Evolutionary conservation across 2,113 vertebrate genomes (phyloP), one percentile per base, ranked within the genome.

Genomic region (Calyptomena viridis): DNA sequence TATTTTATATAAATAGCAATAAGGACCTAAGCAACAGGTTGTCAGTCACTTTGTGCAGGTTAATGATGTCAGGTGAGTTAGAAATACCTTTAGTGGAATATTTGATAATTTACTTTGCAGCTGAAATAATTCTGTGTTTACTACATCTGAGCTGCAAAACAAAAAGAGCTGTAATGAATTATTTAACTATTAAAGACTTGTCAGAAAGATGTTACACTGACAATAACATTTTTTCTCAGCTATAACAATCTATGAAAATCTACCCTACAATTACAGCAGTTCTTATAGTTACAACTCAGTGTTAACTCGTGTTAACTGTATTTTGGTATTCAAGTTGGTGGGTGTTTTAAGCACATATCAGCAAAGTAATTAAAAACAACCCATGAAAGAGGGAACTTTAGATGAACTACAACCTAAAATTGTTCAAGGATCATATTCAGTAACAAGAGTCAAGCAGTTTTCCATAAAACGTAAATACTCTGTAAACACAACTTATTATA

Each of bases 71-170:
- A 94, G 44, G 53, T 77, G 84, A 88, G 35, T 78, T 80, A n/a
- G 50, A 77, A 93, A 50, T 89, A 60, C 27, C 33, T 88, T 40
- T 12, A 62, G 75, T 75, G 22, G 55, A 93, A 77, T 18, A 49
- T 49, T 39, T 40, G 31, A 93, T 77, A 94, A 42, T 35, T 17
- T 74, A 33, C 58, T 89, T 64, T 87, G n/a, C n/a, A 87, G 66
- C 39, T 95, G 52, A 83, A 95, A 94, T 95, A 80, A 23, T 89
- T 91, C 60, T 81, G 50, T 63, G 28, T 84, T 87, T 90, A 79
- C 28, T 66, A 35, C 35, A 79, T 47, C 39, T 53, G 31, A 83
- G 30, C 42, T 93, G 52, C 69, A 78, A 85, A 88, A 64, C 35
- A 80, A 85, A 79, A 42, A 40, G 50, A 84, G 39, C 33, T 76